Evolutionary conservation across 2,888 invertebrate species (phyloP).

Genomic region (Oscheius sp.): DNA sequence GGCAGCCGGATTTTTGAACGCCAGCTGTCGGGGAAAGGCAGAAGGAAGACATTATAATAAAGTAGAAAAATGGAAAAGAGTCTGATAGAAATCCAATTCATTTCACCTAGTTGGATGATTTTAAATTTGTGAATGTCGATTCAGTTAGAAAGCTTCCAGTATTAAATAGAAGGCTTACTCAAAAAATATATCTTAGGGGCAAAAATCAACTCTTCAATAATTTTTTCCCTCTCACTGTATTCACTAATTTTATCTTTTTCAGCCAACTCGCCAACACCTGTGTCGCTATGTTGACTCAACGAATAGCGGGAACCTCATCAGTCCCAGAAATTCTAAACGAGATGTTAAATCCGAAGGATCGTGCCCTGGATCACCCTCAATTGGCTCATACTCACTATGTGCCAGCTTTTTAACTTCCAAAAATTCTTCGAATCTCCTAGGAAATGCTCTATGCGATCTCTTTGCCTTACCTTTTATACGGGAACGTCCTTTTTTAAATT

Average conservation of each 20-base stretch:
- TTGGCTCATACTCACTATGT: neutral
- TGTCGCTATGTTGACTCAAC: neutral
- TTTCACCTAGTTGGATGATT: too few species aligned
- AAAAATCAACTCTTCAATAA: neutral
- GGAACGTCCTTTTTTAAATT: constrained; percentile 5
- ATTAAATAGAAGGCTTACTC: too few species aligned
- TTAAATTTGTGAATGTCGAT: too few species aligned
- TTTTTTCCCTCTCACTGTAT: neutral
- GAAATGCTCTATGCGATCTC: neutral
- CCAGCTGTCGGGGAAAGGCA: neutral
- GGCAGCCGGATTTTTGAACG: constrained; percentile 21
- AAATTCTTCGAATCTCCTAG: constrained; percentile 12
- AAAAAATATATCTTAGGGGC: too few species aligned
- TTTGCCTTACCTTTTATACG: constrained; percentile 20
- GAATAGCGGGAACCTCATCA: too few species aligned
- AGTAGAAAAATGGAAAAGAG: too few species aligned
- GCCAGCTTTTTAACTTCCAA: neutral
- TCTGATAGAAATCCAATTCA: too few species aligned
- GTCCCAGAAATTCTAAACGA: neutral
- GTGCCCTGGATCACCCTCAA: neutral
- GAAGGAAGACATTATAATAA: neutral
- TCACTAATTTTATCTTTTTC: neutral
- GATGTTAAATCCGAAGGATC: constrained; percentile 1
- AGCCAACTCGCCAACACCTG: constrained; percentile 4
- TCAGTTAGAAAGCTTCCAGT: too few species aligned